These are phyloP conservation scores for Sesia bembeciformis DNA, from an alignment of 2,888 invertebrate species.

Conservation along the genomic window DNA sequence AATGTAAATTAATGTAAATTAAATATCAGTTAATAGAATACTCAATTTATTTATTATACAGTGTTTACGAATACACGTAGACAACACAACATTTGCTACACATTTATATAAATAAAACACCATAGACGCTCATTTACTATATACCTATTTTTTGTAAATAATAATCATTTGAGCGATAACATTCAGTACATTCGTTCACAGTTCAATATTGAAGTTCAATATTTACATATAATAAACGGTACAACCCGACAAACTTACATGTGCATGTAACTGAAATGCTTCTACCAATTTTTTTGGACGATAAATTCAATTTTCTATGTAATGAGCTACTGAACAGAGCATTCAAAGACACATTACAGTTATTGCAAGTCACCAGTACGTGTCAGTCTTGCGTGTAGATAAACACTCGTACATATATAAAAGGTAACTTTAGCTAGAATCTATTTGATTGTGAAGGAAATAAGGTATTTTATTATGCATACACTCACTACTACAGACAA, in stretches of 20 bases:
- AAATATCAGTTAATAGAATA: slow-evolving; percentile 11
- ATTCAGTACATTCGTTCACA: slow-evolving; percentile 3
- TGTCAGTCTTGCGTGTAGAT: not conserved
- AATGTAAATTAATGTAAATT: slow-evolving; percentile 13
- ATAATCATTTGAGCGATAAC: slow-evolving; percentile 42
- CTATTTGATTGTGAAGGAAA: too few species aligned
- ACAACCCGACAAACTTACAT: too few species aligned
- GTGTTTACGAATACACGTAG: slow-evolving; percentile 10
- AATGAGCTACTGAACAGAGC: not conserved
- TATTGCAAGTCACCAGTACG: not conserved
- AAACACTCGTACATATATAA: too few species aligned
- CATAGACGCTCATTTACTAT: slow-evolving; percentile 29
- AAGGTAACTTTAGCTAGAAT: too few species aligned
- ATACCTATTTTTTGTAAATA: slow-evolving; percentile 23
- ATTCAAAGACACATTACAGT: not conserved
- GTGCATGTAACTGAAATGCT: too few species aligned
- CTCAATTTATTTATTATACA: slow-evolving; percentile 9
- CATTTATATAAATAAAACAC: slow-evolving; percentile 26
- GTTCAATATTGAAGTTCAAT: not conserved
- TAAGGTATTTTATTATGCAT: too few species aligned
- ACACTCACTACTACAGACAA: too few species aligned
- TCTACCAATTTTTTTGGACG: too few species aligned
- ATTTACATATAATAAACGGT: not conserved
- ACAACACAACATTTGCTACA: slow-evolving; percentile 17
- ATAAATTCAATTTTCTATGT: not conserved